Percentiles rank a stretch among this genome's conserved stretches.
These are phyloP conservation scores for Aselliscus stoliczkanus DNA, from an alignment of 2,797 vertebrate species.

Conservation along the genomic window DNA sequence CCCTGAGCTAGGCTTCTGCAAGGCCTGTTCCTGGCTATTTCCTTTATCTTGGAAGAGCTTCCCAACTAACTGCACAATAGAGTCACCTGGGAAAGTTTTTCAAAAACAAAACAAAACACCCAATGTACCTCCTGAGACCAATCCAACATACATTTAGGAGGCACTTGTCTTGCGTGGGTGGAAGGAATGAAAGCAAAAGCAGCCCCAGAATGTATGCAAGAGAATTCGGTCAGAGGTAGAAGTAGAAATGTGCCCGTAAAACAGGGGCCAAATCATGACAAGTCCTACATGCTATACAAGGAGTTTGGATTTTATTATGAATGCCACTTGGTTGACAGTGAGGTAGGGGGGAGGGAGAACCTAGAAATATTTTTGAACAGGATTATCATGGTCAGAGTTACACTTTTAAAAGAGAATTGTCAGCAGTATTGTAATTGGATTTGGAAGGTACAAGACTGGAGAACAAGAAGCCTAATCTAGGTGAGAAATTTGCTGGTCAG, in stretches of 20 bases:
- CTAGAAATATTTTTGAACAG: background rate
- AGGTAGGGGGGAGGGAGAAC: background rate
- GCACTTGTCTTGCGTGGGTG: background rate
- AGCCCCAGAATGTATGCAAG: background rate
- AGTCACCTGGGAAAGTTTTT: slow-evolving; percentile 33
- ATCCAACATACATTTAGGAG: background rate
- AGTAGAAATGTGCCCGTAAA: background rate
- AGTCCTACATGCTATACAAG: background rate
- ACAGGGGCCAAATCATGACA: background rate
- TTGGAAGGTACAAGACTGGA: too few species aligned
- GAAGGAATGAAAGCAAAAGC: background rate
- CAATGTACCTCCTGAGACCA: background rate
- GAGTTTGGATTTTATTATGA: background rate
- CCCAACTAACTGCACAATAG: background rate
- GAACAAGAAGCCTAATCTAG: background rate
- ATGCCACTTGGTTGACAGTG: background rate
- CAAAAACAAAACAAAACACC: background rate
- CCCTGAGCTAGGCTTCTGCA: background rate
- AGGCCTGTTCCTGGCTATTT: slow-evolving; percentile 24
- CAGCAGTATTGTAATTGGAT: too few species aligned
- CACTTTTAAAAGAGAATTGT: background rate
- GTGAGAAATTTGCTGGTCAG: background rate
- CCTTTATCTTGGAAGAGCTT: background rate
- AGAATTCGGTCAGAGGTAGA: background rate
- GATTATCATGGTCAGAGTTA: background rate